These are phyloP conservation scores for Ichneumoninae sp. DNA, from an alignment of 2,888 invertebrate genomes.

Conservation along the genomic window DNA sequence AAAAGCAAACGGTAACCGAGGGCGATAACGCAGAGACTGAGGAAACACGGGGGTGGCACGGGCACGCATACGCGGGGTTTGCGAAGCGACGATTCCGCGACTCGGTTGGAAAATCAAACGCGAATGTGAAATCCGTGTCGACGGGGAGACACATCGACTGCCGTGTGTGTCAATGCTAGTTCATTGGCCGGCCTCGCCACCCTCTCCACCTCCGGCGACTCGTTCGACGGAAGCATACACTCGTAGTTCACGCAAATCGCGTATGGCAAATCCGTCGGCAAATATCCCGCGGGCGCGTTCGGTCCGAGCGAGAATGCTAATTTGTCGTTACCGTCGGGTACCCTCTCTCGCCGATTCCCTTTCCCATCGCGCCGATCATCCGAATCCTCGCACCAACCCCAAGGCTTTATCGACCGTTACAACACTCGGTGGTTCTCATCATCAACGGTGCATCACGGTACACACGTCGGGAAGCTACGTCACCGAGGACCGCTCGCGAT, in stretches of 20 bases:
- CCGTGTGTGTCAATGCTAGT: conserved; percentile 22
- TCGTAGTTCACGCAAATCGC: conserved; percentile 49
- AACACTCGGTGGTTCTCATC: conserved; percentile 55
- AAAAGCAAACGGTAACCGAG: conserved; percentile 73
- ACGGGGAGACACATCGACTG: conserved; percentile 2
- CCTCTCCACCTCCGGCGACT: not conserved
- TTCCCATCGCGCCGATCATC: conserved; percentile 46
- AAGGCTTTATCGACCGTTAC: conserved; percentile 56
- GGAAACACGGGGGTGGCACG: not conserved
- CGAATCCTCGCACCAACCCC: conserved; percentile 37
- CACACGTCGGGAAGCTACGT: conserved; percentile 33
- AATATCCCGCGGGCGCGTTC: conserved; percentile 54
- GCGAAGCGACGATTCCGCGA: not conserved
- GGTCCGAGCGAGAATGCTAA: conserved; percentile 59
- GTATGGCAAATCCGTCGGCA: conserved; percentile 59
- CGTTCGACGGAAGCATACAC: conserved; percentile 32
- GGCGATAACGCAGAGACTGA: conserved; percentile 33
- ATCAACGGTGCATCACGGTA: conserved; percentile 48
- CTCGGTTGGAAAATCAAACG: conserved; percentile 23
- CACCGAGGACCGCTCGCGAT: conserved; percentile 31
- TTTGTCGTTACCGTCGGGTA: conserved; percentile 58
- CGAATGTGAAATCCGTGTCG: not conserved
- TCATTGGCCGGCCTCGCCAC: conserved; percentile 26
- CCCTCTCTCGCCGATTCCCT: conserved; percentile 30
- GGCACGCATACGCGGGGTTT: too few species aligned